Evolutionary conservation across 2,888 invertebrate species (phyloP), one percentile per base, ranked within the genome.

Genomic region (Acheta domesticus): DNA sequence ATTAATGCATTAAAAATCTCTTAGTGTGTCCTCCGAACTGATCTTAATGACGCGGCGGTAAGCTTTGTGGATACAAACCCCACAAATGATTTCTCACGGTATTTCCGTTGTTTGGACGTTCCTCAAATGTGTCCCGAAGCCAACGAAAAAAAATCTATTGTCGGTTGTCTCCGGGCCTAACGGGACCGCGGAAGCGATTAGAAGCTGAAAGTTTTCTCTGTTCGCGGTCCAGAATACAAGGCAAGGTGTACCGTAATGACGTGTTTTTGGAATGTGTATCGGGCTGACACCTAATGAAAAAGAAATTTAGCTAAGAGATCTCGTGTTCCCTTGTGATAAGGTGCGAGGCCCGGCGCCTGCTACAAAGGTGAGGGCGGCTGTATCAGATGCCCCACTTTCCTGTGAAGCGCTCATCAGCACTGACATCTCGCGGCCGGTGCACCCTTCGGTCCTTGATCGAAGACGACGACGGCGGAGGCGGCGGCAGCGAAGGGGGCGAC

Each of bases 31-130:
- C n/a, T 62, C 62, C 16, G 62, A 62, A 12, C 62, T 12, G 62
- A 62, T 62, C 62, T 62, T 62, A 62, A 62, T 62, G 62, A 62
- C 62, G 62, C 62, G 62, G 62, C 62, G n/a, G 62, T 62, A 62
- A 62, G 62, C 62, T 62, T 62, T 62, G 62, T 62, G 14, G 62
- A 62, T 62, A 62, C 14, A 62, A 62, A 62, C 62, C 16, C n/a
- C 16, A 62, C 16, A 62, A 62, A 62, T 62, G n/a, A 62, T 62
- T 62, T 62, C 62, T 62, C 62, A 62, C 62, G 62, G 62, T 62
- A 62, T 62, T 62, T n/a, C 62, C 62, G n/a, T 62, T 62, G 62
- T n/a, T n/a, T 14, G n/a, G 62, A 19, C 62, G 16, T 62, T 62
- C 62, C 62, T n/a, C 62, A 62, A 62, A 62, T 62, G 62, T 62